Evolutionary conservation across 2,797 vertebrate species (phyloP), one percentile per base, ranked within the genome.

Genomic region (Pseudomugil tenellus): DNA sequence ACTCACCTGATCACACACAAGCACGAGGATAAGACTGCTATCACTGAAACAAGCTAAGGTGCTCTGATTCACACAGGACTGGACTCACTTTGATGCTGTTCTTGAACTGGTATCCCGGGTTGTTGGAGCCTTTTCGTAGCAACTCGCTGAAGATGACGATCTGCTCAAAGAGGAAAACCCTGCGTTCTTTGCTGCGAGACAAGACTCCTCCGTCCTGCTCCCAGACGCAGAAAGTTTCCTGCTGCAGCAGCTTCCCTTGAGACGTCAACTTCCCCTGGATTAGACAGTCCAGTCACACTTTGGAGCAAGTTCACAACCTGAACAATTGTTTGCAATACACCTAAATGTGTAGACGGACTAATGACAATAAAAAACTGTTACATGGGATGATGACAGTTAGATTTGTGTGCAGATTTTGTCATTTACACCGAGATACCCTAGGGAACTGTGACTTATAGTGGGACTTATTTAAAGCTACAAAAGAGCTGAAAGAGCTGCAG

Each of bases 111-210:
- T 98, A 99, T 9, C 96, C 96, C 0, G 96, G 97, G 0, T 95
- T 97, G 63, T 93, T 93, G 61, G 97, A 98, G 2, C 97, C 97
- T 90, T 97, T 98, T 0, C 96, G 93, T 23, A 98, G 95, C 63
- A 98, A 95, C 14, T 99, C 98, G 6, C 97, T 98, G 92, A 99
- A 98, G 87, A 99, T 99, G 87, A 98, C 89, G 5, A 98, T 95
- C 85, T 99, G 98, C 87, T 99, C 98, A 0, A 99, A 99, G 67
- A 99, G 96, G 91, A 99, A 99, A 35, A 99, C 96, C 0, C 96
- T 81, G 4, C 98, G 92, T 78, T 99, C 98, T 86, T 99, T 99
- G 1, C 96, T 97, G 25, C 97, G 95, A n/a, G 97, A 98, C 58
- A 97, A 88, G 28, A 97, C 93, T 1, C 96, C 95, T 0, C 96